phyloP scores from a whole-genome alignment of 2,888 invertebrate genomes.

The Dorcus hopei region DNA sequence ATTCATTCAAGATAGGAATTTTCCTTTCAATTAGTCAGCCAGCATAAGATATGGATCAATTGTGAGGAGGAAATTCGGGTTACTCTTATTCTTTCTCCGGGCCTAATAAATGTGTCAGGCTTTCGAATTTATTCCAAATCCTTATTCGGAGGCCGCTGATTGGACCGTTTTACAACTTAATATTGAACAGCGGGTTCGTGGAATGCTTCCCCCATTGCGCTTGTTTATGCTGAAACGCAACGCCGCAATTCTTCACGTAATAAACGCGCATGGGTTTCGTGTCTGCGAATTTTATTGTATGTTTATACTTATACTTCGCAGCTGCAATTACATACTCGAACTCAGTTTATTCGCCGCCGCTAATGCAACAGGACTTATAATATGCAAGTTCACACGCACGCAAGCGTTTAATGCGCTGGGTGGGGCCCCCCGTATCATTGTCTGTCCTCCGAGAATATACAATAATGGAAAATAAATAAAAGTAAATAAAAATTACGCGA shows the following conservation, averaged over 20 bases:
- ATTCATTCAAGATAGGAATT: no score
- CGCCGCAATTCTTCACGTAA: slow-evolving; percentile 16
- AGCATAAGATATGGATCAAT: no score
- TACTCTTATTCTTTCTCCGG: no score
- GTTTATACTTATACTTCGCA: slow-evolving; percentile 1
- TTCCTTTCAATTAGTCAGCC: no score
- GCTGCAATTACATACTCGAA: neutral
- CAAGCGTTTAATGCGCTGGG: slow-evolving; percentile 7
- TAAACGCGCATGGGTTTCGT: slow-evolving; percentile 16
- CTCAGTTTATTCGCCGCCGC: neutral
- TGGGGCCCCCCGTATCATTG: slow-evolving; percentile 3
- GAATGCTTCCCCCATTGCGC: no score
- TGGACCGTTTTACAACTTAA: no score
- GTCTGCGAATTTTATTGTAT: slow-evolving; percentile 19
- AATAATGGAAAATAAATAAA: slow-evolving; percentile 10
- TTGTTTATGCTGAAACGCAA: slow-evolving; percentile 17
- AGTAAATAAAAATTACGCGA: slow-evolving; percentile 1
- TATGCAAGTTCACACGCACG: neutral
- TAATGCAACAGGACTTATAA: slow-evolving; percentile 6
- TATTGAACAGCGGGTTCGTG: no score
- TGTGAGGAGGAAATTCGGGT: no score
- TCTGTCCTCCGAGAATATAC: slow-evolving; percentile 4
- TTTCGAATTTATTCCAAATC: no score
- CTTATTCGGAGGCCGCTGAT: no score
- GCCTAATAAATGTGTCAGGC: no score